These are phyloP conservation scores for Spinus olivaceus DNA, from an alignment of 2,797 vertebrate species.

Conservation along the genomic window DNA sequence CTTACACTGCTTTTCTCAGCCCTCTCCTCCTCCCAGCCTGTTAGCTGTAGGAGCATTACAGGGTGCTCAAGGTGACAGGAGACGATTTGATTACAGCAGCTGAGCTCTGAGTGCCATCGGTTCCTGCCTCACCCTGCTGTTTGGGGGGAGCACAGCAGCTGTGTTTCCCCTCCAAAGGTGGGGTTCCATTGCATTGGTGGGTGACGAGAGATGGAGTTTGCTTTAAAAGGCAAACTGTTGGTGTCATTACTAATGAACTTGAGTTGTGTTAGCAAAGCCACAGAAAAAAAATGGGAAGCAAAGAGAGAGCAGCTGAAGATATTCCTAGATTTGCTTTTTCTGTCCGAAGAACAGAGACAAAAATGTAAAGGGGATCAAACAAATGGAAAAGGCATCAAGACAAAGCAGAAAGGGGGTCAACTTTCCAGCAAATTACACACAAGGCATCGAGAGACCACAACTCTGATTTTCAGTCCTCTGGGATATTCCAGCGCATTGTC, in stretches of 20 bases:
- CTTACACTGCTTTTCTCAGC: background rate
- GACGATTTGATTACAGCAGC: background rate
- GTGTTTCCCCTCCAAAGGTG: background rate
- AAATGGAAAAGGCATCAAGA: conserved; percentile 16
- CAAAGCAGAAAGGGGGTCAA: conserved; percentile 10
- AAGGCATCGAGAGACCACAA: background rate
- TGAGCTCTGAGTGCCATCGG: background rate
- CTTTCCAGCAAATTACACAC: conserved; percentile 50
- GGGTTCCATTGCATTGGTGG: background rate
- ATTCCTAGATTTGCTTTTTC: conserved; percentile 30
- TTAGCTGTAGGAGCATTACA: conserved; percentile 12
- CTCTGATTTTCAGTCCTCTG: background rate
- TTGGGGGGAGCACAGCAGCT: background rate
- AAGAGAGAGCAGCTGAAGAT: background rate
- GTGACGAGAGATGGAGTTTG: background rate
- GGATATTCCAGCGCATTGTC: background rate
- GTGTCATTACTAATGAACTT: background rate
- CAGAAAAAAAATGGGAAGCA: background rate
- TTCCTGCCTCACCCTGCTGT: background rate
- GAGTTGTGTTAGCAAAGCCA: background rate
- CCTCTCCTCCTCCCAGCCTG: conserved; percentile 5
- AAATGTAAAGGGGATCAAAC: conserved; percentile 26
- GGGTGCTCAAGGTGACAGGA: conserved; percentile 7
- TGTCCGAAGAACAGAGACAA: conserved; percentile 19
- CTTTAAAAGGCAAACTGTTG: background rate